Base-by-base conservation (phyloP, 2,113 vertebrate genomes). In the Gavialis gangeticus region DNA sequence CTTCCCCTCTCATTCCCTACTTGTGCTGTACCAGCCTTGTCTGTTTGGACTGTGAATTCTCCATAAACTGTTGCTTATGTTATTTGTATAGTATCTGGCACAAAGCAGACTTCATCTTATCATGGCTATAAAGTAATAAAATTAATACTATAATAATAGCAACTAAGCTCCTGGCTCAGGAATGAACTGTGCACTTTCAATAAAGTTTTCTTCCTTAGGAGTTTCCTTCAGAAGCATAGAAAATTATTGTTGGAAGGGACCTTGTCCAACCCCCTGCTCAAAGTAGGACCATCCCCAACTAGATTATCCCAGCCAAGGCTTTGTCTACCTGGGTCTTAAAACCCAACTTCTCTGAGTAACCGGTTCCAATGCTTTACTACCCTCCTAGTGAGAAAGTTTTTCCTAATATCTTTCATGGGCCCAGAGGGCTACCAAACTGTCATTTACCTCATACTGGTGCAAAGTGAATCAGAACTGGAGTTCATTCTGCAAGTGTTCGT, bases 401-500 rank as follows among this genome's bases (percentile, higher is more conserved):
- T 46, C 46, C 46, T 46, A 46, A 46, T 46, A 46, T 46, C 46
- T 46, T 46, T 46, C 46, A 46, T 46, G 46, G 8, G 46, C 9
- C 46, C 46, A 46, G 46, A 46, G 46, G 46, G 46, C 46, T 46
- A 46, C 46, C 46, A 46, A 46, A 46, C 46, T 46, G 7, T 7
- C 27, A 28, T 28, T 64, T 64, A 64, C 5, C 62, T 16, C 19
- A 9, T 46, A 46, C 46, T 46, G 30, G 0, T 0, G 59, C 54
- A 30, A 58, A 58, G 64, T 30, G 5, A 37, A 58, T 60, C 12
- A 13, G 6, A n/a, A 6, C 4, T 58, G 18, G 34, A 3, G 57
- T 11, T 1, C 2, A 0, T n/a, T 0, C 10, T n/a, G 27, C 21
- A 22, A 8, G 46, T 73, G 58, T 64, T 34, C 11, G 12, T 30